Evolutionary conservation across 2,113 vertebrate species (phyloP).

Genomic region (Cromileptes altivelis): DNA sequence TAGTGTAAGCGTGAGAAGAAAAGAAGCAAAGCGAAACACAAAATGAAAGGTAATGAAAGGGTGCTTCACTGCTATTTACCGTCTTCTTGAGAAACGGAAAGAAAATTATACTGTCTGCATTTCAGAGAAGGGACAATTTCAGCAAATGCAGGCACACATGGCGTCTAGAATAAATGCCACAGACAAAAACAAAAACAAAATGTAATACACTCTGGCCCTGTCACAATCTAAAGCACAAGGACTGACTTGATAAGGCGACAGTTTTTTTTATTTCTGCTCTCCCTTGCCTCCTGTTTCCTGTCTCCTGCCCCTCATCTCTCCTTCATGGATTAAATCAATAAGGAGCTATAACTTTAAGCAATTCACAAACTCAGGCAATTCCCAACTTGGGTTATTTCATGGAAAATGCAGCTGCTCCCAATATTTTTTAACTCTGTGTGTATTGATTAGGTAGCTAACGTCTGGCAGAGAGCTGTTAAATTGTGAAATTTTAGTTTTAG

Average conservation of each 20-base stretch:
- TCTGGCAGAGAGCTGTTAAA: constrained; percentile 21
- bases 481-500: constrained; percentile 33
- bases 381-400: constrained; percentile 11
- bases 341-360: constrained; percentile 37
- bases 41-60: constrained; percentile 28
- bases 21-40: not conserved
- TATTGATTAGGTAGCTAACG: constrained; percentile 54
- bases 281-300: not conserved
- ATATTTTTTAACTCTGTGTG: constrained; percentile 24
- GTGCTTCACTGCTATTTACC: not conserved
- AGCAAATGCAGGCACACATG: not conserved
- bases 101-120: constrained; percentile 29
- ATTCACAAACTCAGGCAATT: constrained; percentile 1
- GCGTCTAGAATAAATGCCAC: constrained; percentile 21
- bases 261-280: not conserved
- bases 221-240: not conserved
- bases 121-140: constrained; percentile 18
- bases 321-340: constrained; percentile 52
- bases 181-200: constrained; percentile 8
- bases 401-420: constrained; percentile 11
- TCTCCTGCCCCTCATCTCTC: constrained; percentile 18
- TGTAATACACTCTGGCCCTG: not conserved
- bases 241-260: constrained; percentile 5
- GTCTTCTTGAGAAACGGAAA: not conserved
- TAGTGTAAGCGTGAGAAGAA: not conserved